Evolutionary conservation across 2,113 vertebrate species (phyloP).

Genomic region (Semnopithecus entellus): DNA sequence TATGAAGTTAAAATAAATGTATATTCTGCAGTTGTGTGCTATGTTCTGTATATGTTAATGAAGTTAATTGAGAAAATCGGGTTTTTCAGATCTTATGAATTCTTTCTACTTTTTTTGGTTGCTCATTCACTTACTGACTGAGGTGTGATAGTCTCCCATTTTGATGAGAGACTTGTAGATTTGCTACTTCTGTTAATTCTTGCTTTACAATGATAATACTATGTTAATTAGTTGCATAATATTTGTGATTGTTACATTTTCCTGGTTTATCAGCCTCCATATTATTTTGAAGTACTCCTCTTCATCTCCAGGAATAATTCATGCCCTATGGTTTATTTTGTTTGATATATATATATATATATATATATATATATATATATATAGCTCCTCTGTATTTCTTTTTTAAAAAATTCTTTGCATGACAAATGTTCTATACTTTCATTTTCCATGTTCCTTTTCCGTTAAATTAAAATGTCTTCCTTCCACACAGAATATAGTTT

Average conservation of each 20-base stretch:
- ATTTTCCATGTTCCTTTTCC: background rate
- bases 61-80: background rate
- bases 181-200: background rate
- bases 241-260: background rate
- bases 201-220: background rate
- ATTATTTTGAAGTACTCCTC: background rate
- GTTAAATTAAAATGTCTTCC: background rate
- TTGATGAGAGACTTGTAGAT: background rate
- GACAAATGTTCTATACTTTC: background rate
- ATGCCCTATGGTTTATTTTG: background rate
- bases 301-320: background rate
- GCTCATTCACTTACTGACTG: background rate
- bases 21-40: background rate
- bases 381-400: background rate
- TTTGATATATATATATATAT: background rate
- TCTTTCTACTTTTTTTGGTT: background rate
- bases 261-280: background rate
- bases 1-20: background rate
- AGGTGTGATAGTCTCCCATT: background rate
- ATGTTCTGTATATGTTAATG: background rate
- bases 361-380: background rate
- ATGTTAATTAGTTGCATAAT: background rate
- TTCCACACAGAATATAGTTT: background rate
- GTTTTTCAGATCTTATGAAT: background rate
- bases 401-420: background rate